phyloP scores from a whole-genome alignment of 2,797 vertebrate genomes.

The Myioborus miniatus region DNA sequence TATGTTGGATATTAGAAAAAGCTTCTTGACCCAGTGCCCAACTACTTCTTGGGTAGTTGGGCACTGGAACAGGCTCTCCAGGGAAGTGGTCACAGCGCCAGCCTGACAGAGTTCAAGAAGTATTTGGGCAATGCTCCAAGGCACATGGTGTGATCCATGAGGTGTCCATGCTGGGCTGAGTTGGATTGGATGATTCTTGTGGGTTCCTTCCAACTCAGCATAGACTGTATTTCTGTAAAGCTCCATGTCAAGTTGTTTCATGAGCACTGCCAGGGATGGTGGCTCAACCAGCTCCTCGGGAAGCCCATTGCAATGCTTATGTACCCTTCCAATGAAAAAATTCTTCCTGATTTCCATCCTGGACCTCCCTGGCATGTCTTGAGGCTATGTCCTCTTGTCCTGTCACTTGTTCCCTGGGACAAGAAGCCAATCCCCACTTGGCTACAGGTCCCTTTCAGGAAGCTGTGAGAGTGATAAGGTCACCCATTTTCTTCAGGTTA shows the following conservation, averaged over 20 bases:
- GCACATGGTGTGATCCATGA: background rate
- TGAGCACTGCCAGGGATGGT: background rate
- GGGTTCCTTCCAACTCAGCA: background rate
- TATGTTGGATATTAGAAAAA: background rate
- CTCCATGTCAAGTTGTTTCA: background rate
- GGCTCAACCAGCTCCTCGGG: background rate
- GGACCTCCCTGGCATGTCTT: background rate
- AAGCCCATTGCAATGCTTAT: background rate
- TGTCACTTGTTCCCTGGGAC: background rate
- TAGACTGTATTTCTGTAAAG: background rate
- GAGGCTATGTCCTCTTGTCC: background rate
- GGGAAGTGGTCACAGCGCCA: background rate
- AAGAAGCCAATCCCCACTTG: background rate
- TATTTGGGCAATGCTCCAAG: fast-evolving
- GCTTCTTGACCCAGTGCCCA: background rate
- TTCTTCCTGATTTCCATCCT: background rate
- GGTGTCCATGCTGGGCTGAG: background rate
- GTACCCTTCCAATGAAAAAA: background rate
- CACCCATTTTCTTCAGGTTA: background rate
- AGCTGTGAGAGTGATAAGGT: background rate
- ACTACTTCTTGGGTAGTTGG: background rate
- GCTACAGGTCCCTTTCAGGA: background rate
- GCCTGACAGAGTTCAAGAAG: background rate
- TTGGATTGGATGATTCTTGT: background rate
- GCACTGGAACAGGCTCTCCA: background rate